These are phyloP conservation scores for Tiaroga cobitis DNA, from an alignment of 2,797 vertebrate genomes.

Conservation along the genomic window DNA sequence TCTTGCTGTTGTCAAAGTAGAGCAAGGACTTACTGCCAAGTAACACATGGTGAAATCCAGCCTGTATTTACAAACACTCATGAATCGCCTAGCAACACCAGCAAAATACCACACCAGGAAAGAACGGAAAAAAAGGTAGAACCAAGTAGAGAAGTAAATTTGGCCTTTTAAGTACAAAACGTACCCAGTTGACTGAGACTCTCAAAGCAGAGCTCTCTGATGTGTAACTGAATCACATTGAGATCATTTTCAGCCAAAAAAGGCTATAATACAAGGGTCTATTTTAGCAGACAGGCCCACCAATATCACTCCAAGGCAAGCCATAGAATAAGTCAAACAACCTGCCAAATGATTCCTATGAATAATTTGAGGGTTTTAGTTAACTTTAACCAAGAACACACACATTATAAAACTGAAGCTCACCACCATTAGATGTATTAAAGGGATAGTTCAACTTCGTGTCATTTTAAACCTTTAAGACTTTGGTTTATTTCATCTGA, in stretches of 20 bases:
- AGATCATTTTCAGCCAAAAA: constrained; percentile 15
- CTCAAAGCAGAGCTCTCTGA: constrained; percentile 18
- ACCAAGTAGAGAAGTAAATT: constrained; percentile 13
- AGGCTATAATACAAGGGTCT: background rate
- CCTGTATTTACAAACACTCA: constrained; percentile 68
- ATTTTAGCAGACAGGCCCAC: background rate
- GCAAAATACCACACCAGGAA: constrained; percentile 57
- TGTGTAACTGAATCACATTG: background rate
- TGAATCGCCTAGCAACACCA: constrained; percentile 67
- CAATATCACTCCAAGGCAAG: background rate
- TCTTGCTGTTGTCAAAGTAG: constrained; percentile 48
- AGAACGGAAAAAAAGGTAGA: constrained; percentile 6
- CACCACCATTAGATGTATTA: background rate
- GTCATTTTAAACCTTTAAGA: background rate
- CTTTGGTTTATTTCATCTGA: background rate
- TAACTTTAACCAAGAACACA: background rate
- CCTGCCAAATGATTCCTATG: background rate
- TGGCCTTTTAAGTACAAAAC: constrained; percentile 61
- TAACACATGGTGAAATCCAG: constrained; percentile 55
- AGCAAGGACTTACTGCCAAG: constrained; percentile 50
- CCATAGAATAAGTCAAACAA: background rate
- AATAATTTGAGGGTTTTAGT: background rate
- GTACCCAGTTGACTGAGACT: background rate
- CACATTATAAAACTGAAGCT: background rate
- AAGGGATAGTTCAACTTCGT: background rate